Conservation (phyloP, 1,140 invertebrate species). For the Cotesia glomerata region DNA sequence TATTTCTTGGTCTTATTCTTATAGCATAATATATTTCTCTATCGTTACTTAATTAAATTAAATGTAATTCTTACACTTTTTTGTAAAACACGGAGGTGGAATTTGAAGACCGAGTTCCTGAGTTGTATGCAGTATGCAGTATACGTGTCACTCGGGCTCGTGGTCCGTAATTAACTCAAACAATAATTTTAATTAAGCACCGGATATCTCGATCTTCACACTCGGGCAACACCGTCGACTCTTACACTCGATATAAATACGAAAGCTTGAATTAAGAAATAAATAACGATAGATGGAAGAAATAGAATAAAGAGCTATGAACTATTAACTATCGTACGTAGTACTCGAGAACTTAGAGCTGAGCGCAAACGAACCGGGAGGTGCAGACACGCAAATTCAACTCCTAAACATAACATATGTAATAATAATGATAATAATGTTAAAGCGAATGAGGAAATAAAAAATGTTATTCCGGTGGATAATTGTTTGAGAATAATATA, state of each 20-base stretch:
- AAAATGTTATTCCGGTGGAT: neutral
- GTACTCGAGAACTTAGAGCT: neutral
- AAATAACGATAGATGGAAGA: neutral
- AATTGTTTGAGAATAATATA: neutral
- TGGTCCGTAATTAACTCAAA: conserved; percentile 42
- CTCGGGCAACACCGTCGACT: conserved; percentile 22
- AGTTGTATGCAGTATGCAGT: neutral
- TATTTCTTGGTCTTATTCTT: conserved; percentile 9
- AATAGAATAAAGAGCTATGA: no score
- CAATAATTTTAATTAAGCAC: conserved; percentile 45
- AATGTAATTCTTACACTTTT: no score
- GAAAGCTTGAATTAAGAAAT: conserved; percentile 10
- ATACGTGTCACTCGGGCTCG: conserved; percentile 41
- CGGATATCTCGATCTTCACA: conserved; percentile 47
- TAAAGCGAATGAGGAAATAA: conserved; percentile 1
- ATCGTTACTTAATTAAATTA: conserved; percentile 5
- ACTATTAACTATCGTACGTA: no score
- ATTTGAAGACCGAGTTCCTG: neutral
- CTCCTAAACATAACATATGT: neutral
- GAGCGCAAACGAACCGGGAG: conserved; percentile 9
- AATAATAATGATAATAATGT: neutral
- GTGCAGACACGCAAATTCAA: conserved; percentile 23
- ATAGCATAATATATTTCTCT: neutral
- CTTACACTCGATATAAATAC: conserved; percentile 5
- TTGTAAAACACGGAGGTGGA: neutral